Conservation (phyloP, 2,888 invertebrate species). For the Tiliacea citrago region DNA sequence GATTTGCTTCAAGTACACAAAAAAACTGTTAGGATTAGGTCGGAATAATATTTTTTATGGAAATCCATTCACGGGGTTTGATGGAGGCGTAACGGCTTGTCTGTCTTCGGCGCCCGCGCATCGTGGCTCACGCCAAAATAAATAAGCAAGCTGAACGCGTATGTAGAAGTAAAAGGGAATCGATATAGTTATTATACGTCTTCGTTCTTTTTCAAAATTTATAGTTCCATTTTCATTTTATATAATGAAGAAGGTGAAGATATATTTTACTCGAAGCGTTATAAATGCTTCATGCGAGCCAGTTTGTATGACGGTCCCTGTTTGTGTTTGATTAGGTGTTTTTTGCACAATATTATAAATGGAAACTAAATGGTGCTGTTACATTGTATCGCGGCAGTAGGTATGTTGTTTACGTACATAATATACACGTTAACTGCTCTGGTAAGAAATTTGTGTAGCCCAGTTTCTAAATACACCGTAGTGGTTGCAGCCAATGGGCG, state of each 20-base stretch:
- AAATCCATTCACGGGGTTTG: conserved; percentile 79
- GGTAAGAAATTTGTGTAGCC: conserved; percentile 79
- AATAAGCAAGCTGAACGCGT: conserved; percentile 79
- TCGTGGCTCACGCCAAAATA: conserved; percentile 85
- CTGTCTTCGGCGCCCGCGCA: conserved; percentile 87
- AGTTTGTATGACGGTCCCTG: conserved; percentile 21
- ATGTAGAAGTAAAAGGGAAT: conserved; percentile 67
- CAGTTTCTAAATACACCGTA: conserved; percentile 82
- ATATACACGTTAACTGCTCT: conserved; percentile 70
- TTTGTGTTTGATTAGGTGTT: conserved; percentile 75
- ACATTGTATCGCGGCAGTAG: conserved; percentile 58
- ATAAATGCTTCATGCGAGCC: not conserved
- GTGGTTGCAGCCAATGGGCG: conserved; percentile 75
- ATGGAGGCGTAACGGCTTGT: conserved; percentile 83
- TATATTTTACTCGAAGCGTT: not conserved
- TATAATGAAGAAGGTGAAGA: not conserved
- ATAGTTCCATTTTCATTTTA: not conserved
- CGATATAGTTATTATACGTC: conserved; percentile 54
- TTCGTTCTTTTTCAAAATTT: conserved; percentile 16
- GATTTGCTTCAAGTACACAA: conserved; percentile 22
- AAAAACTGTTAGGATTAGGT: conserved; percentile 52
- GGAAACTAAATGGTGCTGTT: conserved; percentile 59
- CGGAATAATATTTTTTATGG: conserved; percentile 71
- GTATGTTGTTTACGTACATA: conserved; percentile 70
- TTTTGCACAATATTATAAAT: conserved; percentile 56